Evolutionary conservation across 1,140 invertebrate genomes (phyloP).

Genomic region (Eriosoma lanigerum): DNA sequence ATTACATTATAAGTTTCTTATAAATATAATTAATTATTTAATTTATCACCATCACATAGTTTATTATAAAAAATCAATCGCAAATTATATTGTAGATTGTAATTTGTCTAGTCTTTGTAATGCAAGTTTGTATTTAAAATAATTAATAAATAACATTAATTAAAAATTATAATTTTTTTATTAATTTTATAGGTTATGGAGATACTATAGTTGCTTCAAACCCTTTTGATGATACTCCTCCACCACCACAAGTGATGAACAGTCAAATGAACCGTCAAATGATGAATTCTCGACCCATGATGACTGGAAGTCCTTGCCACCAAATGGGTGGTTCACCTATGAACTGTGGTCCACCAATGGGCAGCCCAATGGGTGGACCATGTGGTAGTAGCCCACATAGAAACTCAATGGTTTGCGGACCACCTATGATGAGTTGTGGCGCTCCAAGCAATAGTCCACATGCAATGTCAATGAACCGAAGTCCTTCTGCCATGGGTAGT

Average conservation of each 20-base stretch:
- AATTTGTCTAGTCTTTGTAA: background rate
- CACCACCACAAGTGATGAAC: slow-evolving; percentile 65
- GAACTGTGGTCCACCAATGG: slow-evolving; percentile 65
- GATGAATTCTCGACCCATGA: slow-evolving; percentile 57
- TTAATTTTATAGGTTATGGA: slow-evolving; percentile 67
- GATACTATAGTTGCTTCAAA: slow-evolving; percentile 93
- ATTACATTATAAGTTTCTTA: too few relatives aligned
- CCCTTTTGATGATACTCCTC: slow-evolving; percentile 92
- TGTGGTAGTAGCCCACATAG: slow-evolving; percentile 54
- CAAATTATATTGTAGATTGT: background rate
- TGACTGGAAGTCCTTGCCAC: slow-evolving; percentile 59
- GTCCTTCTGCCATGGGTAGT: slow-evolving; percentile 55
- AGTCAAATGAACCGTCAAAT: slow-evolving; percentile 62
- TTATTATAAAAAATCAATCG: background rate
- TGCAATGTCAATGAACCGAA: slow-evolving; percentile 54
- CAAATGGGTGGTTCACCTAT: slow-evolving; percentile 63
- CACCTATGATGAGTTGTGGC: slow-evolving; percentile 59
- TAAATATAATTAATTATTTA: too few relatives aligned
- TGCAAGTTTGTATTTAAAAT: background rate
- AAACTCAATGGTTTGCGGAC: slow-evolving; percentile 55
- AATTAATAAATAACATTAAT: too few relatives aligned
- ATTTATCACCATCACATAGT: background rate
- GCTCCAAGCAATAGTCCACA: slow-evolving; percentile 59
- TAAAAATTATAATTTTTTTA: too few relatives aligned
- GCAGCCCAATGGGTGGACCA: slow-evolving; percentile 64